Conservation (phyloP, 2,888 invertebrate genomes). For the Julus scandinavius region DNA sequence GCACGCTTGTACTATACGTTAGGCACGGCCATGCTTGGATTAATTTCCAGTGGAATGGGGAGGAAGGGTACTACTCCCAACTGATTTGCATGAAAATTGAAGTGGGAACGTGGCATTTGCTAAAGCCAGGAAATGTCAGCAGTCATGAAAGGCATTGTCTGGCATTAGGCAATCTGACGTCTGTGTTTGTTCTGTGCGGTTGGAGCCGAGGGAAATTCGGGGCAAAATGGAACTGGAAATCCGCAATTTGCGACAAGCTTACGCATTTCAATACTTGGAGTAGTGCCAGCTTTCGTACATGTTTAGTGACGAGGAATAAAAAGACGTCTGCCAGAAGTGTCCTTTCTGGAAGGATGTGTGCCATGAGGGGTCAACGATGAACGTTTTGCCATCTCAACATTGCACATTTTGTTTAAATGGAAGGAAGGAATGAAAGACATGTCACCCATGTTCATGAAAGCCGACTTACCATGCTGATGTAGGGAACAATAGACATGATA, state of each 20-base stretch:
- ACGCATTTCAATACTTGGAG: conserved; percentile 29
- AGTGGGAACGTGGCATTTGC: conserved; percentile 42
- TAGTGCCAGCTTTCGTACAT: neutral
- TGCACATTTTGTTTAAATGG: too few relatives aligned
- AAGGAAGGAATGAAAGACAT: too few relatives aligned
- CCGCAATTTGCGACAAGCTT: neutral
- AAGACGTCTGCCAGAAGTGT: neutral
- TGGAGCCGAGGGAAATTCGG: neutral
- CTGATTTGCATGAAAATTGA: conserved; percentile 42
- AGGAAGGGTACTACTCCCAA: too few relatives aligned
- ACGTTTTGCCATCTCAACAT: too few relatives aligned
- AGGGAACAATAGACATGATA: too few relatives aligned
- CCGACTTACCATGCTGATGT: too few relatives aligned
- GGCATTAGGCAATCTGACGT: conserved; percentile 14
- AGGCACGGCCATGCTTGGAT: neutral
- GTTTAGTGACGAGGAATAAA: neutral
- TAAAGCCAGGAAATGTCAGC: conserved; percentile 10
- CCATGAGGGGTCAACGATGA: too few relatives aligned
- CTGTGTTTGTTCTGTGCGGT: neutral
- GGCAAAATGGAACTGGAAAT: neutral
- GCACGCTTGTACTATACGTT: too few relatives aligned
- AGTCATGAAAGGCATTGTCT: conserved; percentile 20
- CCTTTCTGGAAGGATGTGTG: neutral
- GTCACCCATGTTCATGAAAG: too few relatives aligned
- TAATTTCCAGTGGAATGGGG: conserved; percentile 21